These are phyloP conservation scores for Drosophila nr. perissopoda DNA, from an alignment of 2,888 invertebrate genomes.

Conservation along the genomic window DNA sequence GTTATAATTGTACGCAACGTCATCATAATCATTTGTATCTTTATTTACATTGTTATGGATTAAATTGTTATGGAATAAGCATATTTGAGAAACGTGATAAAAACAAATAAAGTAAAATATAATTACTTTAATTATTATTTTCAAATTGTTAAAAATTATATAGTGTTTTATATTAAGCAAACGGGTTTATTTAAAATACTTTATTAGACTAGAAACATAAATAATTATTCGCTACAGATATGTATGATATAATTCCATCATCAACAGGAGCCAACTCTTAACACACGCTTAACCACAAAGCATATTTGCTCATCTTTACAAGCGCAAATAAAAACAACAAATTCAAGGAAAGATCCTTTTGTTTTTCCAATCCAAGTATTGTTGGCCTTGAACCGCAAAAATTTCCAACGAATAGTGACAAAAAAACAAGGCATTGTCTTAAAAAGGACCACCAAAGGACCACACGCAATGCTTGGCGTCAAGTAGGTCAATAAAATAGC, in stretches of 20 bases:
- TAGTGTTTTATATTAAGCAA: not conserved
- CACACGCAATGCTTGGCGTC: conserved; percentile 54
- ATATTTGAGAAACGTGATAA: not conserved
- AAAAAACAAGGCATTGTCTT: conserved; percentile 19
- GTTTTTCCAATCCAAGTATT: not conserved
- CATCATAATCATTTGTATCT: not conserved
- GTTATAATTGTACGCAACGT: not conserved
- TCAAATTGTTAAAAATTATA: not conserved
- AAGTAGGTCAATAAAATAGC: conserved; percentile 64
- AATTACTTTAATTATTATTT: not conserved
- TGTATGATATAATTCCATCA: not conserved
- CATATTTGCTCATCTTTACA: not conserved
- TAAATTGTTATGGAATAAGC: not conserved
- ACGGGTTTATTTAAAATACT: not conserved
- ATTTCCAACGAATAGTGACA: conserved; percentile 48
- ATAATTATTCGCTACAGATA: not conserved
- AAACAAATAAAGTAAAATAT: not conserved
- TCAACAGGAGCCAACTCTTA: not conserved
- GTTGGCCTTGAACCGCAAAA: not conserved
- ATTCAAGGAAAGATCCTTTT: conserved; percentile 7
- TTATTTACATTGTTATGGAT: not conserved
- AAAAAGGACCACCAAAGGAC: conserved; percentile 22
- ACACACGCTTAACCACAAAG: not conserved
- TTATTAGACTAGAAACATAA: not conserved
- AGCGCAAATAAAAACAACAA: not conserved